Percentiles rank a stretch among this genome's conserved stretches.
Conservation (phyloP, 2,113 vertebrate genomes). For the Potamarius usumacintae region DNA sequence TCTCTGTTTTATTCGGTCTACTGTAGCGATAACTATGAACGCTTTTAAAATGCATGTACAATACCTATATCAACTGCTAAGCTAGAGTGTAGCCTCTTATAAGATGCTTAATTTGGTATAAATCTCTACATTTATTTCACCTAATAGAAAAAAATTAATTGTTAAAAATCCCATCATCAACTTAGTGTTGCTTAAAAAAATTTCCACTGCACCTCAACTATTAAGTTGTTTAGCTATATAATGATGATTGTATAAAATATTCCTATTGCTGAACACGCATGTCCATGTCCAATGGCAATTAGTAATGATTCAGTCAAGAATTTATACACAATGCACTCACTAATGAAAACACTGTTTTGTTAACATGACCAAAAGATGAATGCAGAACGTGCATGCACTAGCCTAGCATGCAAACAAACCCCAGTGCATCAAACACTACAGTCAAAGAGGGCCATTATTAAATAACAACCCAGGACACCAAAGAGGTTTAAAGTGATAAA, state of each 20-base stretch:
- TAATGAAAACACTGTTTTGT: slow-evolving; percentile 20
- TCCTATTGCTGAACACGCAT: background rate
- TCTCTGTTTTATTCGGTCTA: background rate
- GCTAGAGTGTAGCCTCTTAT: background rate
- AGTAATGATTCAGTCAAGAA: slow-evolving; percentile 33
- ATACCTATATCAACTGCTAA: background rate
- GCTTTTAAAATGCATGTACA: background rate
- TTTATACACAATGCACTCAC: slow-evolving; percentile 18
- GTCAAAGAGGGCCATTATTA: background rate
- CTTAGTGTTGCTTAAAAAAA: background rate
- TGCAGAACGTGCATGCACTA: background rate
- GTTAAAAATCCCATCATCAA: background rate
- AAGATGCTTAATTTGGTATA: background rate
- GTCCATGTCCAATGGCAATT: background rate
- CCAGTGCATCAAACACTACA: background rate
- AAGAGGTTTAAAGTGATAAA: background rate
- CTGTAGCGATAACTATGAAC: background rate
- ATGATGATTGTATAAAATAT: background rate
- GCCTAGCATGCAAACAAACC: background rate
- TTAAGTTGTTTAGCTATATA: background rate
- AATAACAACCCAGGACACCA: background rate
- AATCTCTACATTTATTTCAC: background rate
- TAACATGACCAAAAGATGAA: slow-evolving; percentile 33
- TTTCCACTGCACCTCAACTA: background rate
- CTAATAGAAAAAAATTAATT: background rate